Conservation (phyloP, 64 coral and sea anemone species). For the Trachythela sp. region DNA sequence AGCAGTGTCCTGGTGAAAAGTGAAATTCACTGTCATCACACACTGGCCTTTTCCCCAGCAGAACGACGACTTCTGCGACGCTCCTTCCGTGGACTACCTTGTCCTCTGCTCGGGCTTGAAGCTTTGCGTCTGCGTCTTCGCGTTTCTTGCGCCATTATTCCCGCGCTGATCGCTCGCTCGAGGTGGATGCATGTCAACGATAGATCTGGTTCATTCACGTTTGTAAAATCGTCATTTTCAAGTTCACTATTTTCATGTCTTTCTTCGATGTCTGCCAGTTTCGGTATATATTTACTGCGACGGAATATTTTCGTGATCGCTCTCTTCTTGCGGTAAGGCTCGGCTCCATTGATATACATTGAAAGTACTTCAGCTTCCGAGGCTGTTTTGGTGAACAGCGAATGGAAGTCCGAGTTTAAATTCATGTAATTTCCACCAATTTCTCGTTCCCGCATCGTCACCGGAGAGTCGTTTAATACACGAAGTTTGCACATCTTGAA, state of each 20-base stretch:
- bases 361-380: background rate
- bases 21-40: background rate
- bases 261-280: constrained; percentile 14
- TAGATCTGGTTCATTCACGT: background rate
- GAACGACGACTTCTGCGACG: background rate
- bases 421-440: background rate
- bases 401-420: background rate
- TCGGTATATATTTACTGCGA: constrained; percentile 1
- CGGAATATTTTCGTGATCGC: constrained; percentile 13
- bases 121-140: background rate
- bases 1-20: background rate
- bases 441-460: background rate
- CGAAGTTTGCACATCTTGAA: background rate
- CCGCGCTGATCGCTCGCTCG: background rate
- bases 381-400: background rate
- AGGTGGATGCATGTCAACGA: background rate
- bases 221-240: background rate
- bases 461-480: background rate
- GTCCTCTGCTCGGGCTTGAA: background rate
- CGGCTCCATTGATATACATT: constrained; percentile 1
- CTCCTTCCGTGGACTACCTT: background rate
- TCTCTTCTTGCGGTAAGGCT: constrained; percentile 9
- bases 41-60: background rate
- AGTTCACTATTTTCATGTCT: background rate
- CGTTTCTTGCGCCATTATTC: background rate